These are phyloP conservation scores for Gopherus evgoodei DNA, from an alignment of 2,113 vertebrate species.

Conservation along the genomic window DNA sequence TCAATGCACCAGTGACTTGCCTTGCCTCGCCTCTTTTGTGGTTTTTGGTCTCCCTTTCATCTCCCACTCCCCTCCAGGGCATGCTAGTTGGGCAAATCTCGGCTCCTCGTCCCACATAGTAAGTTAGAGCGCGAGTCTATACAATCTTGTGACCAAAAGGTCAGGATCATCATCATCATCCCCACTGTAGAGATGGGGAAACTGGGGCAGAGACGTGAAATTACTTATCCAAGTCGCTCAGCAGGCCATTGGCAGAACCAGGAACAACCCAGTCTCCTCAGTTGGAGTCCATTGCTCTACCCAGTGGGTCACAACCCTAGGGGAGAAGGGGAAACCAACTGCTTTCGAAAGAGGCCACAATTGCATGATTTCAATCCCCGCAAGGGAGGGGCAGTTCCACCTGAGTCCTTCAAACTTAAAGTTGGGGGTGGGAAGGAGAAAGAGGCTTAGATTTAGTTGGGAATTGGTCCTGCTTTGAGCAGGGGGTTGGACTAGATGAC, in stretches of 20 bases:
- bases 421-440: not conserved
- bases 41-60: too few relatives aligned
- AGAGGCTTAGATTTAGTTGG: not conserved
- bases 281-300: not conserved
- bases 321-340: not conserved
- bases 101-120: not conserved
- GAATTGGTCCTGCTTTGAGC: too few relatives aligned
- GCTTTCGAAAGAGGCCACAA: not conserved
- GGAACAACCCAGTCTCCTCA: not conserved
- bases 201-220: not conserved
- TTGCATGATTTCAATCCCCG: accelerated
- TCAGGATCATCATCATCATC: not conserved
- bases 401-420: not conserved
- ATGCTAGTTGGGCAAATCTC: not conserved
- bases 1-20: not conserved
- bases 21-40: too few relatives aligned
- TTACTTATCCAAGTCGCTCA: not conserved
- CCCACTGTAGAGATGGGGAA: not conserved
- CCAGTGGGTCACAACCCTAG: too few relatives aligned
- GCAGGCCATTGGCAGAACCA: not conserved
- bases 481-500: too few relatives aligned
- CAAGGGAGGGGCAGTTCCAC: not conserved
- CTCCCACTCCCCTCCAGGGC: not conserved
- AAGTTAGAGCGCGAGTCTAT: accelerated
- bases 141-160: not conserved